phyloP scores from a whole-genome alignment of 2,888 invertebrate species.

The Nephrotoma guestfalica region DNA sequence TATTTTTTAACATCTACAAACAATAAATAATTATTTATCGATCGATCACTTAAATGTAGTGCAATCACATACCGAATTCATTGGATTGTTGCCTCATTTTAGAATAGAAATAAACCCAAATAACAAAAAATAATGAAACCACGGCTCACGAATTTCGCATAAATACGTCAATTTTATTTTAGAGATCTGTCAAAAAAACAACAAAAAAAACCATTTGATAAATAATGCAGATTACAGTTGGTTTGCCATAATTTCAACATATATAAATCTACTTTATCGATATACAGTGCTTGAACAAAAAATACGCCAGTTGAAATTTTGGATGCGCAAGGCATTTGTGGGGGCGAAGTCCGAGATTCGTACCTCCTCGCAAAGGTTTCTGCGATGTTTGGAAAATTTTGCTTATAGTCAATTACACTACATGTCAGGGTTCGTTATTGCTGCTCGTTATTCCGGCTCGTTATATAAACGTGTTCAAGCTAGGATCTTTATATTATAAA shows the following conservation, averaged over 20 bases:
- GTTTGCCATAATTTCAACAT: not conserved
- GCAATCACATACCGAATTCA: not conserved
- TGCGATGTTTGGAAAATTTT: too few relatives aligned
- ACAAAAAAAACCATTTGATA: not conserved
- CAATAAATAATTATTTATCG: not conserved
- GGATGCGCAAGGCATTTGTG: too few relatives aligned
- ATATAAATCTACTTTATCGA: not conserved
- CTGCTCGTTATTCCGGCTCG: too few relatives aligned
- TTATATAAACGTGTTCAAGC: too few relatives aligned
- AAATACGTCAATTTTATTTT: not conserved
- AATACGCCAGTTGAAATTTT: too few relatives aligned
- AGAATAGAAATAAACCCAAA: not conserved
- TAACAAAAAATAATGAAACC: not conserved
- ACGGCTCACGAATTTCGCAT: not conserved
- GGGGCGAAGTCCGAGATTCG: too few relatives aligned
- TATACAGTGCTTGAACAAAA: too few relatives aligned
- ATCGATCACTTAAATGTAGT: not conserved
- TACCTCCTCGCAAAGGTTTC: too few relatives aligned
- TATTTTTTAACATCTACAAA: conserved; percentile 53
- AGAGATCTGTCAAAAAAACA: not conserved
- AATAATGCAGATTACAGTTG: not conserved
- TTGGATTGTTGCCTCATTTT: not conserved
- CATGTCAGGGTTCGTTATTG: too few relatives aligned
- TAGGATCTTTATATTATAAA: too few relatives aligned
- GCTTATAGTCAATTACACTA: too few relatives aligned